Conservation (phyloP, 2,113 vertebrate genomes). For the Ammodytes marinus region DNA sequence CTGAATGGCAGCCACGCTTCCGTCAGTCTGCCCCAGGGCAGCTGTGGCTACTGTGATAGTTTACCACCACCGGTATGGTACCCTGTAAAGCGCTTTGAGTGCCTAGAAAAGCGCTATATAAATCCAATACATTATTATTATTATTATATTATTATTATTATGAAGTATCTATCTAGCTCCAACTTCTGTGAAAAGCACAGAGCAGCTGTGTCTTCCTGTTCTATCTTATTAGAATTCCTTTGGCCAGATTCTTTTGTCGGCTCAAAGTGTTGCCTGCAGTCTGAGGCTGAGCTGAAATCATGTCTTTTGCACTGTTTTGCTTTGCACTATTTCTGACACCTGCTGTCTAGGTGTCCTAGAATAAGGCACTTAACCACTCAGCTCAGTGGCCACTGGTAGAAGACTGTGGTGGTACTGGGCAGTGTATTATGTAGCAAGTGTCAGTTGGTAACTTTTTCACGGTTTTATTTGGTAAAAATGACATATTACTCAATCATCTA, state of each 20-base stretch:
- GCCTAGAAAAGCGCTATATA: too few relatives aligned
- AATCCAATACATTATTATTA: too few relatives aligned
- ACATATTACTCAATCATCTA: too few relatives aligned
- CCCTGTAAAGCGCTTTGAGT: too few relatives aligned
- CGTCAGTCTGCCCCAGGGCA: too few relatives aligned
- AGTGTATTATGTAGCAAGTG: not conserved
- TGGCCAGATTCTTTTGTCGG: not conserved
- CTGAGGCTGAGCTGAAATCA: not conserved
- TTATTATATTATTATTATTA: too few relatives aligned
- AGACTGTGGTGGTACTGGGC: not conserved
- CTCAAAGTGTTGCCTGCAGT: not conserved
- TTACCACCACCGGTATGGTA: too few relatives aligned
- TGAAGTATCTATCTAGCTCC: too few relatives aligned
- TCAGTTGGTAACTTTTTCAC: not conserved
- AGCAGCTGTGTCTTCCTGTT: constrained; percentile 7
- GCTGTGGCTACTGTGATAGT: too few relatives aligned
- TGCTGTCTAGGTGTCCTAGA: constrained; percentile 14
- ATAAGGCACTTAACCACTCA: not conserved
- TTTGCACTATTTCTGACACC: constrained; percentile 7
- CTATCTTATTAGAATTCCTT: not conserved
- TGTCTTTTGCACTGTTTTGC: not conserved
- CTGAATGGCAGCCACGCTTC: too few relatives aligned
- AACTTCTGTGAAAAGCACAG: not conserved
- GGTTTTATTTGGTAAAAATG: too few relatives aligned
- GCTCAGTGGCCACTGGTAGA: not conserved